These are phyloP conservation scores for Ataeniobius toweri DNA, from an alignment of 2,797 vertebrate species.

Conservation along the genomic window DNA sequence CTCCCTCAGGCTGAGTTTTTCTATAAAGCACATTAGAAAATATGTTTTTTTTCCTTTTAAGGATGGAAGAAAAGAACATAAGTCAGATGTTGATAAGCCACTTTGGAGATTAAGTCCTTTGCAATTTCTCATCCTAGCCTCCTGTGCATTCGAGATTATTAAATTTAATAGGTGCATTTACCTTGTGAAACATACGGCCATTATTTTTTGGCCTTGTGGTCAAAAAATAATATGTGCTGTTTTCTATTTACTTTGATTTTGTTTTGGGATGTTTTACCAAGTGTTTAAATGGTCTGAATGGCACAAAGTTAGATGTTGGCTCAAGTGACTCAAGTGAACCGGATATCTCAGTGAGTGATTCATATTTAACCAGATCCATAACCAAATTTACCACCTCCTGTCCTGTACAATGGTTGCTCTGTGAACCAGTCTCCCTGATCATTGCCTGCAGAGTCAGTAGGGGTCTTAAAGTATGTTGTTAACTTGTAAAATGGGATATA, in stretches of 20 bases:
- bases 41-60: constrained; percentile 17
- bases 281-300: background rate
- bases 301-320: background rate
- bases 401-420: background rate
- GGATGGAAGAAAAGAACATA: constrained; percentile 36
- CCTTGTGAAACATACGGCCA: background rate
- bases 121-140: constrained; percentile 5
- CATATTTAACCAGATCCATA: background rate
- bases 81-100: constrained; percentile 34
- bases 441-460: background rate
- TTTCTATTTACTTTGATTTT: background rate
- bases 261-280: background rate
- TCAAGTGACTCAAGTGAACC: too few relatives aligned
- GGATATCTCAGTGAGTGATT: background rate
- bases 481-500: background rate
- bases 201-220: background rate
- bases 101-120: constrained; percentile 19
- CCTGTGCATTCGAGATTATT: constrained; percentile 4
- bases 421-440: background rate
- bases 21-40: constrained; percentile 34
- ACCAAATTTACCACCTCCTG: background rate
- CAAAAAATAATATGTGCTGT: background rate
- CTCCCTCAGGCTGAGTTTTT: constrained; percentile 26
- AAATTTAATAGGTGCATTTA: constrained; percentile 20
- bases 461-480: background rate